These are phyloP conservation scores for Borostomias antarcticus DNA, from an alignment of 2,797 vertebrate genomes.

Conservation along the genomic window DNA sequence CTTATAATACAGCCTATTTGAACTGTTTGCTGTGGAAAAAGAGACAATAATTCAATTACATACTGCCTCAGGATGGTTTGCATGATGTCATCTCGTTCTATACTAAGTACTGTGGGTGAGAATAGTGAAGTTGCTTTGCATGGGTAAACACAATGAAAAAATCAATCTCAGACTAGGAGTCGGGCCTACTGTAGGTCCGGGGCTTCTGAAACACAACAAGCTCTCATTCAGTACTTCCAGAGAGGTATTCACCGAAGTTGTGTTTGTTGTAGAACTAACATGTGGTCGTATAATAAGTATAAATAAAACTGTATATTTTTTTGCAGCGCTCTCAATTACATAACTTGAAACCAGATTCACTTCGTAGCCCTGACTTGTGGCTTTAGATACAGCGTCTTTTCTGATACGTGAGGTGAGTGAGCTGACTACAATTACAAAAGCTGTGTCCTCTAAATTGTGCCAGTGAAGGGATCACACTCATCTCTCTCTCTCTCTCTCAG, in stretches of 20 bases:
- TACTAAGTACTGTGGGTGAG: not conserved
- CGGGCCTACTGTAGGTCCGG: not conserved
- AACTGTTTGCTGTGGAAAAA: constrained; percentile 1
- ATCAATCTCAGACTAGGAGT: constrained; percentile 9
- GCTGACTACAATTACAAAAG: constrained; percentile 17
- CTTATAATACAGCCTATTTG: not conserved
- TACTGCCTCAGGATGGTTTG: not conserved
- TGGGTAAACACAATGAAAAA: constrained; percentile 6
- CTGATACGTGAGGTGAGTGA: not conserved
- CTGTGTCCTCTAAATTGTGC: constrained; percentile 12
- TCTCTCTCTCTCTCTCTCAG: constrained; percentile 23
- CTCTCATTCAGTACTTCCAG: not conserved
- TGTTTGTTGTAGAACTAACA: no score
- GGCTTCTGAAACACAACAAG: not conserved
- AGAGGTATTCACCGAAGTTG: no score
- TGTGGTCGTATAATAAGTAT: no score
- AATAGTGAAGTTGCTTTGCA: constrained; percentile 16
- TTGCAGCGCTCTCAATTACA: no score
- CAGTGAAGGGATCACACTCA: constrained; percentile 23
- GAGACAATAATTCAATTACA: not conserved
- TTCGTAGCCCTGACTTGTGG: not conserved
- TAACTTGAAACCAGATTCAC: not conserved
- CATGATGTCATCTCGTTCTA: not conserved
- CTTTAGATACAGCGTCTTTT: not conserved
- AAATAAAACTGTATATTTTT: no score